Percentiles rank a stretch among this genome's conserved stretches.
Evolutionary conservation across 2,797 vertebrate genomes (phyloP).

Genomic region (Lacerta viridis): DNA sequence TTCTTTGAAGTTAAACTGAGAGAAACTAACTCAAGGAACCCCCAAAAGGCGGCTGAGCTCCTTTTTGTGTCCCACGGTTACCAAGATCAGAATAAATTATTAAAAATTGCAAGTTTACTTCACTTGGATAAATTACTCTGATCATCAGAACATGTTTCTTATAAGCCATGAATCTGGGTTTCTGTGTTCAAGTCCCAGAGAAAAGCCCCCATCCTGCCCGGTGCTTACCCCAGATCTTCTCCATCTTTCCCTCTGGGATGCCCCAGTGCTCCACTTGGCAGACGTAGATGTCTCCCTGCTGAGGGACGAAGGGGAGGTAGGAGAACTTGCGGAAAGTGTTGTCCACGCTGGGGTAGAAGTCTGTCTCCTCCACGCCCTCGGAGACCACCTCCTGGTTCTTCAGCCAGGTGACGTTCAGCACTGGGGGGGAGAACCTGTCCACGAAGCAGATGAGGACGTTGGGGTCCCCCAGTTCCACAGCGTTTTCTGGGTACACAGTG

Average conservation of each 20-base stretch:
- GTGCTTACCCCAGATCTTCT: conserved; percentile 74
- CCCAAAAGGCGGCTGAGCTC: too few relatives aligned
- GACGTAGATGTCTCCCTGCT: conserved; percentile 63
- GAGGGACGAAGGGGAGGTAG: conserved; percentile 73
- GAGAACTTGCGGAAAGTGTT: conserved; percentile 73
- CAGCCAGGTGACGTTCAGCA: conserved; percentile 62
- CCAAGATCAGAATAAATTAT: too few relatives aligned
- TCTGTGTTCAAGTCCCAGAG: too few relatives aligned
- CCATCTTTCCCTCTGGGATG: neutral
- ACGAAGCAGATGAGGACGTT: conserved; percentile 7
- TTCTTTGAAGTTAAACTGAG: too few relatives aligned
- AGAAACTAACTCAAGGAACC: neutral
- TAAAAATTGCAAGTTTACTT: accelerated
- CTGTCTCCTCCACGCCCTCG: conserved; percentile 6
- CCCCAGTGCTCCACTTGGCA: conserved; percentile 73
- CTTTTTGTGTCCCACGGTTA: too few relatives aligned
- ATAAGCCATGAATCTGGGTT: too few relatives aligned
- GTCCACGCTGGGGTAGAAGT: conserved; percentile 62
- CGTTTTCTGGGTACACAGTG: neutral
- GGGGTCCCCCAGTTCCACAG: conserved; percentile 6
- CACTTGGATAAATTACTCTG: too few relatives aligned
- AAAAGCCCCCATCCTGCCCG: too few relatives aligned
- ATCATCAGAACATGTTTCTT: too few relatives aligned
- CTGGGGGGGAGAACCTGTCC: conserved; percentile 2
- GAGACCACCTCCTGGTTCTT: conserved; percentile 55